phyloP scores from a whole-genome alignment of 2,888 invertebrate species.

The Gnatocerus cornutus region DNA sequence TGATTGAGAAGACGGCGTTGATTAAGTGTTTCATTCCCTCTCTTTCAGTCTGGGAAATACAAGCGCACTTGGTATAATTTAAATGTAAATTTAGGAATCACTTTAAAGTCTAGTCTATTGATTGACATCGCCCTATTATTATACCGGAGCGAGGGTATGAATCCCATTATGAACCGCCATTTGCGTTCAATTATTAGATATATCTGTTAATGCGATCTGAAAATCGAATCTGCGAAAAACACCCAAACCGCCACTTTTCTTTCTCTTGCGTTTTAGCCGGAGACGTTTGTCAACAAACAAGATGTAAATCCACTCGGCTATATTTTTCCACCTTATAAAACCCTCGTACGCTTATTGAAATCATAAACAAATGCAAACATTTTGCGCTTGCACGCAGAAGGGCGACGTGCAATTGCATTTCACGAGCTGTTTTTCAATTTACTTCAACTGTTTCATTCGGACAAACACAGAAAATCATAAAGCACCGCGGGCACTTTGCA shows the following conservation, averaged over 20 bases:
- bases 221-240: slow-evolving; percentile 42
- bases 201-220: slow-evolving; percentile 52
- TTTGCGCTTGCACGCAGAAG: slow-evolving; percentile 29
- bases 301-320: slow-evolving; percentile 41
- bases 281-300: slow-evolving; percentile 43
- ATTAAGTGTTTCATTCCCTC: slow-evolving; percentile 60
- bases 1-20: slow-evolving; percentile 58
- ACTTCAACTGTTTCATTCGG: slow-evolving; percentile 6
- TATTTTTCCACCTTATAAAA: slow-evolving; percentile 47
- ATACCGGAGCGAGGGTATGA: slow-evolving; percentile 41
- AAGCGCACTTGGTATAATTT: slow-evolving; percentile 59
- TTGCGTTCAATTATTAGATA: slow-evolving; percentile 53
- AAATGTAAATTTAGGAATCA: slow-evolving; percentile 63
- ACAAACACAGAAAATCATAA: slow-evolving; percentile 16
- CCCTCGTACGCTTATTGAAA: slow-evolving; percentile 45
- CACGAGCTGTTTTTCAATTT: slow-evolving; percentile 38
- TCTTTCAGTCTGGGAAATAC: slow-evolving; percentile 54
- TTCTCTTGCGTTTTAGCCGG: slow-evolving; percentile 26
- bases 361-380: slow-evolving; percentile 45
- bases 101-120: slow-evolving; percentile 57
- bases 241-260: too few relatives aligned
- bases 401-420: slow-evolving; percentile 39
- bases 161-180: slow-evolving; percentile 52
- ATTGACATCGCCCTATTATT: slow-evolving; percentile 54
- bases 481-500: slow-evolving; percentile 6